Evolutionary conservation across 2,888 invertebrate species (phyloP), one percentile per base, ranked within the genome.

Genomic region (Cephalotes varians): DNA sequence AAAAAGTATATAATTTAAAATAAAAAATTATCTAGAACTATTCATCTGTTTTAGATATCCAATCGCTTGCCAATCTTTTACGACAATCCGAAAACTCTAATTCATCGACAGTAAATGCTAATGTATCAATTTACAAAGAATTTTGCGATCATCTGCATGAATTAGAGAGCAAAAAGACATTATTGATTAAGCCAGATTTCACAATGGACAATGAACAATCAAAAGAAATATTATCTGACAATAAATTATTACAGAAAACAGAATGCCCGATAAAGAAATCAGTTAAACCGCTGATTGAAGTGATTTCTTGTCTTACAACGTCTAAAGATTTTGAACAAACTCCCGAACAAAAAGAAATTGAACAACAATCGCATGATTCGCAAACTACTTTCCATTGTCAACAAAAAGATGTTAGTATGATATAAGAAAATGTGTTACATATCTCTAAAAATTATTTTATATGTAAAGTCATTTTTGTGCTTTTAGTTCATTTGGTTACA

Each of bases 111-210:
- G 0, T 7, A 10, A 62, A 73, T 21, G 28, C 21, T 1, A 25
- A 31, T 1, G 7, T 10, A 7, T 40, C 76, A 21, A 28, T 81
- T 12, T 89, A 82, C n/a, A 31, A 83, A 67, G 81, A 88, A 31
- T 89, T 89, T 31, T 89, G 85, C 65, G 62, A 86, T 18, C 65
- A 85, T 25, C 9, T 88, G 12, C 81, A 89, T 0, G 64, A 69
- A 12, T 1, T 64, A 18, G 67, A 83, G 9, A 73, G 31, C 10
- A 62, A 73, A 49, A 84, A 60, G 21, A 87, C 82, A 80, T 77
- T 87, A 2, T 47, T 87, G 37, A 88, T 89, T 56, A 83, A 84
- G 18, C 85, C 88, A 6, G 82, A 87, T 21, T 88, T 88, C 49
- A 40, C 25, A 62, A 85, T 65, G 21, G 25, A 25, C 9, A 25